These are phyloP conservation scores for Drosophila borborema DNA, from an alignment of 2,888 invertebrate genomes.

Conservation along the genomic window DNA sequence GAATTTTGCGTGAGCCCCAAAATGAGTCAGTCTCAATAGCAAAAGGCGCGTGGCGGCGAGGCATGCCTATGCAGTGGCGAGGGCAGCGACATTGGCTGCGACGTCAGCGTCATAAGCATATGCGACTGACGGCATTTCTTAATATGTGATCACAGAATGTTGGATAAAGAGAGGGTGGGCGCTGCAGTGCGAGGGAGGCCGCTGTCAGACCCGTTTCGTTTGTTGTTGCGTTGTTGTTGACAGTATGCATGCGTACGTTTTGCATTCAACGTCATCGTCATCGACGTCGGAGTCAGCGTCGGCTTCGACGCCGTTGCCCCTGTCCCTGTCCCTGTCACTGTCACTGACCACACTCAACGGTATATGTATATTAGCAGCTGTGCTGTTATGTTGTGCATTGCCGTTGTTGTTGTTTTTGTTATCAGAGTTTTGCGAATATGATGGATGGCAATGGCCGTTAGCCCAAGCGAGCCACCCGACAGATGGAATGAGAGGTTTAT, in stretches of 20 bases:
- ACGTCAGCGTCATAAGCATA: conserved; percentile 37
- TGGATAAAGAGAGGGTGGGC: conserved; percentile 3
- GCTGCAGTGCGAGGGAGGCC: conserved; percentile 13
- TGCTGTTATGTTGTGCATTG: conserved; percentile 6
- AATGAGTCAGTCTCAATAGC: conserved; percentile 67
- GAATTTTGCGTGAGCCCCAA: conserved; percentile 50
- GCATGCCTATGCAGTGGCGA: conserved; percentile 56
- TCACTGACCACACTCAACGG: conserved; percentile 70
- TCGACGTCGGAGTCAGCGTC: not conserved
- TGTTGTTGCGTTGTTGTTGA: conserved; percentile 8
- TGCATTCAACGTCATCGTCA: conserved; percentile 34
- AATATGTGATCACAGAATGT: conserved; percentile 24
- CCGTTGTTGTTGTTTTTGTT: conserved; percentile 7
- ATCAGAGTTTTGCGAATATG: conserved; percentile 45
- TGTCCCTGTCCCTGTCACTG: no score
- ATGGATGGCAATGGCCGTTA: conserved; percentile 33
- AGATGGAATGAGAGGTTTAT: conserved; percentile 21
- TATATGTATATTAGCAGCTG: conserved; percentile 54
- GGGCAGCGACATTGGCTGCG: conserved; percentile 30
- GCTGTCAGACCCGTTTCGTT: conserved; percentile 19
- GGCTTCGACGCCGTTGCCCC: no score
- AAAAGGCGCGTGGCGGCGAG: conserved; percentile 58
- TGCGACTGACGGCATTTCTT: conserved; percentile 27
- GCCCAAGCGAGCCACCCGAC: conserved; percentile 26
- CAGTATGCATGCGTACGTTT: conserved; percentile 32